Evolutionary conservation across 1,140 invertebrate species (phyloP).

Genomic region (Temnothorax nylanderi): DNA sequence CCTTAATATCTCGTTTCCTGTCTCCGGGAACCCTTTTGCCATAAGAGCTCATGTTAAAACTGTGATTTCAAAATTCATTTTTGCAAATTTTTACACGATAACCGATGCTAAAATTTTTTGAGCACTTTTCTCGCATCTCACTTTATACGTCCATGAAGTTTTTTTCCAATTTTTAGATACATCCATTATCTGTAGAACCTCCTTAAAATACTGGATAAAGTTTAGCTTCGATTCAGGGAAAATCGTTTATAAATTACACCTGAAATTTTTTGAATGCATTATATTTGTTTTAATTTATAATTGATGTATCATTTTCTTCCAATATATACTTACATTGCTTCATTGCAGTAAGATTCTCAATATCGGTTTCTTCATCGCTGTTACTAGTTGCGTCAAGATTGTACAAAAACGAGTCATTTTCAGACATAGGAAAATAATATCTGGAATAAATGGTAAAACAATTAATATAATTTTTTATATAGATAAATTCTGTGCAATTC

Average conservation of each 20-base stretch:
- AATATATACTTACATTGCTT: slow-evolving; percentile 31
- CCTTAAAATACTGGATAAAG: slow-evolving; percentile 55
- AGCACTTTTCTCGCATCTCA: no score
- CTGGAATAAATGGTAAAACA: slow-evolving; percentile 82
- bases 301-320: slow-evolving; percentile 16
- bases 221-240: slow-evolving; percentile 52
- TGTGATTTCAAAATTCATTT: no score
- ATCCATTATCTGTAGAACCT: no score
- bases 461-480: background rate
- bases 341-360: slow-evolving; percentile 48
- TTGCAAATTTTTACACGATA: no score
- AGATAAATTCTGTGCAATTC: background rate
- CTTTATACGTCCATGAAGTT: no score
- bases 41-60: no score
- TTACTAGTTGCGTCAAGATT: slow-evolving; percentile 90
- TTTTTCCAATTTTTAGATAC: no score
- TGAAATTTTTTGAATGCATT: slow-evolving; percentile 1
- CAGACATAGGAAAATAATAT: slow-evolving; percentile 96
- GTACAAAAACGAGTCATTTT: slow-evolving; percentile 95
- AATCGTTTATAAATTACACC: slow-evolving; percentile 30
- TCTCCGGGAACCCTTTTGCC: no score
- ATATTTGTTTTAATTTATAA: slow-evolving; percentile 23
- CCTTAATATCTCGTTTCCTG: no score
- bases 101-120: no score
- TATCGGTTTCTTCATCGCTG: slow-evolving; percentile 82